Evolutionary conservation across 1,140 invertebrate species (phyloP), one percentile per base, ranked within the genome.

Genomic region (Drosophila yakuba): DNA sequence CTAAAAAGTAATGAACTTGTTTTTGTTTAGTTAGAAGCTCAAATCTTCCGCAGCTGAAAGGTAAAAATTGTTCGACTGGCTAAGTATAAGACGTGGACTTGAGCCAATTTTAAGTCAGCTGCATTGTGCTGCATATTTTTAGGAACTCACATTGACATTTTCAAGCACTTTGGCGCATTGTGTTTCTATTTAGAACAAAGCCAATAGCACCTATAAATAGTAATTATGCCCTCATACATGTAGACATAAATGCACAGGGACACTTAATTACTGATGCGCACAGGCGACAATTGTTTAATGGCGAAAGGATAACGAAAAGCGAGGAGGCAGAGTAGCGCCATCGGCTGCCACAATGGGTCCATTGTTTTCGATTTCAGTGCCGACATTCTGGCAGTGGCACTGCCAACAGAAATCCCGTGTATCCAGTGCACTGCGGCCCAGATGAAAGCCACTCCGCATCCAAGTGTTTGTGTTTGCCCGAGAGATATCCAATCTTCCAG

Each of bases 371-470:
- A 50, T 75, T 84, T 85, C 67, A 85, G 56, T 74, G 36, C 77
- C 76, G 76, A 76, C 79, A 83, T 88, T 79, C 83, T 86, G 79
- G 58, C 76, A 79, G 73, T 79, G 83, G 59, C 75, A 88, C 63
- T 79, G 79, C 83, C 79, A 88, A 51, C 63, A 54, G 47, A 74
- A 83, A 74, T 71, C 67, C 64, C 64, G 52, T 58, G 44, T 71
- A 86, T 88, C 75, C 58, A 82, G 47, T 76, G 83, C 78, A 77
- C 62, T 86, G 75, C 74, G 79, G 56, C 83, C 62, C 68, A 72
- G 69, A 73, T 60, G 67, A 88, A 86, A 76, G 75, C 83, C 83
- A 77, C 79, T 88, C 81, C 83, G 67, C 59, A 77, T 67, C 76
- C 66, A 83, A 86, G 83, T 86, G 83, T 77, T 86, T 86, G 69